These are phyloP conservation scores for Oryzias javanicus DNA, from an alignment of 2,113 vertebrate genomes.

Conservation along the genomic window DNA sequence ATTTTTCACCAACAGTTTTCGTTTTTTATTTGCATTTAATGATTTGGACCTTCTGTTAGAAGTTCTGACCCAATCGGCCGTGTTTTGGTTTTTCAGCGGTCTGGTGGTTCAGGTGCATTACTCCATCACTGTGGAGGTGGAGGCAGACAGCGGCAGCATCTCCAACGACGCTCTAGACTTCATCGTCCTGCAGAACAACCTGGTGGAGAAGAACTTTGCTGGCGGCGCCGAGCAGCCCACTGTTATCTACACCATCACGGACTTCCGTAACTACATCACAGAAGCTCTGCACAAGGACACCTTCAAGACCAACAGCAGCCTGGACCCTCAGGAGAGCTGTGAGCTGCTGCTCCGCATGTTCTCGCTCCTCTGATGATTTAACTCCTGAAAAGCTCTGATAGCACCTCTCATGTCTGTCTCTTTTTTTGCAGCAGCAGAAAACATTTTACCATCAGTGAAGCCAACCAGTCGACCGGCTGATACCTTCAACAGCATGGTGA, in stretches of 20 bases:
- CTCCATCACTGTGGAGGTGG: conserved; percentile 86
- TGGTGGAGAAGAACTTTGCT: conserved; percentile 84
- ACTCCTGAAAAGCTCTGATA: neutral
- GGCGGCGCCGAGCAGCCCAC: conserved; percentile 84
- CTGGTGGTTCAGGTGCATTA: conserved; percentile 86
- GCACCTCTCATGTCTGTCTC: neutral
- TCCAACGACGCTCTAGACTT: conserved; percentile 85
- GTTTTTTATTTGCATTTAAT: too few relatives aligned
- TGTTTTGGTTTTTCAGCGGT: conserved; percentile 53
- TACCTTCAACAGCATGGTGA: conserved; percentile 70
- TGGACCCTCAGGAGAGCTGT: conserved; percentile 83
- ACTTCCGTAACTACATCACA: conserved; percentile 87
- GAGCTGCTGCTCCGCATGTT: neutral
- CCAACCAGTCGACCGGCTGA: conserved; percentile 57
- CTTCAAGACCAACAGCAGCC: conserved; percentile 78
- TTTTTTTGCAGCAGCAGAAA: conserved; percentile 49
- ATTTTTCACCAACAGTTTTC: too few relatives aligned
- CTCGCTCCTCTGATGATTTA: too few relatives aligned
- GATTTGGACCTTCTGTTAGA: neutral
- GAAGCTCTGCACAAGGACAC: conserved; percentile 85
- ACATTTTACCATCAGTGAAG: conserved; percentile 42
- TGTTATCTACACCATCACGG: conserved; percentile 86
- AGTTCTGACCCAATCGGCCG: neutral
- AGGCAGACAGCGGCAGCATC: conserved; percentile 77
- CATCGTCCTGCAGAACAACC: conserved; percentile 87